Base-by-base conservation (phyloP, 2,113 vertebrate genomes). In the Podiceps cristatus region DNA sequence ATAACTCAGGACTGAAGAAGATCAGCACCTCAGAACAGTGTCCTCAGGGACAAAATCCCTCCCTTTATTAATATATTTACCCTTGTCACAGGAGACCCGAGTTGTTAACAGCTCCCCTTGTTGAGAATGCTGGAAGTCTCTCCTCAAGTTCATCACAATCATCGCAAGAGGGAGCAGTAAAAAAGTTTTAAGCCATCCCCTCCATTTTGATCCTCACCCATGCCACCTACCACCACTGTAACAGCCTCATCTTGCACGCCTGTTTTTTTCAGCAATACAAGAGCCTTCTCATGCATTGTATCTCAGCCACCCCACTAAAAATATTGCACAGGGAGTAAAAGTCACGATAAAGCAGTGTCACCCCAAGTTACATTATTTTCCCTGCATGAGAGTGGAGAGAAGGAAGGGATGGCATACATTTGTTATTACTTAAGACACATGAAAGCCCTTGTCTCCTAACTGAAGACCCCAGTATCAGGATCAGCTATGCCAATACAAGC, bases 401-500 rank as follows among this genome's bases (percentile, higher is more conserved):
- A 63, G 47, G 25, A 89, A 75, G 10, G 19, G 63, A 37, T 33
- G n/a, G 42, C 7, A 5, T 4, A 23, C 25, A 59, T 60, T 71
- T 96, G 73, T 79, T 74, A 64, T n/a, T 78, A 27, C 18, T 66
- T 47, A 35, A 80, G 50, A 8, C 78, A 58, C 55, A 63, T 2
- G 14, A 47, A 93, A 92, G 60, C 68, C 79, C 33, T 55, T 28
- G 24, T 62, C 59, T 88, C 72, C 52, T 67, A 44, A 44, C 37
- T 10, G 29, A 86, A 68, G 76, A 90, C 40, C 79, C 88, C 56
- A n/a, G 13, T 35, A 90, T 52, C 67, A 44, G 93, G 31, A 91
- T 80, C 88, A 88, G 95, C 88, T 91, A 92, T 71, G 63, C 79
- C 90, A 86, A 52, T 59, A 83, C 85, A 67, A 86, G 73, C 73